phyloP scores from a whole-genome alignment of 2,113 vertebrate genomes.

The Vanacampus margaritifer region DNA sequence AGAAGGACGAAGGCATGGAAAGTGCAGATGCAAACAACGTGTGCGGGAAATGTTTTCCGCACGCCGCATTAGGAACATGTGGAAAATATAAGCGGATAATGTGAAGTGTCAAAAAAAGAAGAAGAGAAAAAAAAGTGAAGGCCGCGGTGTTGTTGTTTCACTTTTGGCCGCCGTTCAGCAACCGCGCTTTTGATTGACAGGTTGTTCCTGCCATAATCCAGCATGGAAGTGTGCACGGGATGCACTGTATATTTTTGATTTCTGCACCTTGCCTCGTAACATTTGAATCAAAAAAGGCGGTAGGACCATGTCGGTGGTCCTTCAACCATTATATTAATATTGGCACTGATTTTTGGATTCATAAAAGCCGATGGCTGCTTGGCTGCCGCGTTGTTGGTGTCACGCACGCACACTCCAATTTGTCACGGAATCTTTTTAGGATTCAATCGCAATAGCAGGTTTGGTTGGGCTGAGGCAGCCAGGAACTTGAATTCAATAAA shows the following conservation, averaged over 20 bases:
- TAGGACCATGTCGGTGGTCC: not conserved
- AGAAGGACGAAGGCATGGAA: constrained; percentile 37
- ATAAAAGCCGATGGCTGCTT: too few species aligned
- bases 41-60: constrained; percentile 22
- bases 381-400: too few species aligned
- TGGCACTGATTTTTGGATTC: not conserved
- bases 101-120: not conserved
- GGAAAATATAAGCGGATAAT: constrained; percentile 1
- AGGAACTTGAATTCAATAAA: too few species aligned
- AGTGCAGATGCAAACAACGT: constrained; percentile 33
- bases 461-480: too few species aligned
- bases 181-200: not conserved
- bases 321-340: not conserved
- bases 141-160: not conserved
- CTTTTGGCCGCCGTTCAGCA: not conserved
- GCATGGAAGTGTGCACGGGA: not conserved
- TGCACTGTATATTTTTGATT: not conserved
- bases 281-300: not conserved
- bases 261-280: not conserved
- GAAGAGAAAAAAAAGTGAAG: not conserved
- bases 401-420: too few species aligned
- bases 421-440: too few species aligned
- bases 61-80: constrained; percentile 3
- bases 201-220: not conserved
- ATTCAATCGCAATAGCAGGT: too few species aligned